phyloP scores from a whole-genome alignment of 2,797 vertebrate genomes.

The Halcyon smyrnensis region DNA sequence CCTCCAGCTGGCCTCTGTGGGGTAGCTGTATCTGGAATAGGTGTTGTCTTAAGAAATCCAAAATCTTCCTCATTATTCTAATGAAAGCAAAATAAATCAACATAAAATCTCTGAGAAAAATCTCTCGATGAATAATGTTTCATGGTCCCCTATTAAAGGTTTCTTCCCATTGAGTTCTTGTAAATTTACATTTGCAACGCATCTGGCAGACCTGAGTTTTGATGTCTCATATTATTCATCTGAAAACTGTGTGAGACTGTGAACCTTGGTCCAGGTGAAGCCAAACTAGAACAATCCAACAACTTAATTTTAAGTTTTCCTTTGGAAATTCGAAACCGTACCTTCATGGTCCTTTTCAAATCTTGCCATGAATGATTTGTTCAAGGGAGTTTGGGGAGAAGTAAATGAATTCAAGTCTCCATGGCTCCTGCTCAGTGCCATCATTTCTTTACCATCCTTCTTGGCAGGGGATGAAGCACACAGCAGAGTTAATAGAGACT shows the following conservation, averaged over 20 bases:
- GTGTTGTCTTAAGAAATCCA: not conserved
- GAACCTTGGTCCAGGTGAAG: not conserved
- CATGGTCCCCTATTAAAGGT: not conserved
- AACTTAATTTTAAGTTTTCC: not conserved
- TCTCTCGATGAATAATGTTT: not conserved
- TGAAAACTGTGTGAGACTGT: not conserved
- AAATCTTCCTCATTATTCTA: not conserved
- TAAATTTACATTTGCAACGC: not conserved
- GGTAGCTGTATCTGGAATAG: not conserved
- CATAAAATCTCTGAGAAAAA: not conserved
- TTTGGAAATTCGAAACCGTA: not conserved
- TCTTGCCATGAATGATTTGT: slow-evolving; percentile 21
- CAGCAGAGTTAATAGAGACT: slow-evolving; percentile 4
- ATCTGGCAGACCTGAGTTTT: not conserved
- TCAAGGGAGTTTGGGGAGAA: not conserved
- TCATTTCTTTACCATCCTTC: slow-evolving; percentile 9
- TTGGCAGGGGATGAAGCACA: not conserved
- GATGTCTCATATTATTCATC: not conserved
- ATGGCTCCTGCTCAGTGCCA: not conserved
- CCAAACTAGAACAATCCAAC: not conserved
- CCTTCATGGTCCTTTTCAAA: not conserved
- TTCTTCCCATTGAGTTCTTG: not conserved
- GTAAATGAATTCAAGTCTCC: slow-evolving; percentile 34
- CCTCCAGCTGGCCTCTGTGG: not conserved
- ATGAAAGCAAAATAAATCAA: not conserved